phyloP scores from a whole-genome alignment of 2,888 invertebrate genomes.

The Drosophila nigricruria region DNA sequence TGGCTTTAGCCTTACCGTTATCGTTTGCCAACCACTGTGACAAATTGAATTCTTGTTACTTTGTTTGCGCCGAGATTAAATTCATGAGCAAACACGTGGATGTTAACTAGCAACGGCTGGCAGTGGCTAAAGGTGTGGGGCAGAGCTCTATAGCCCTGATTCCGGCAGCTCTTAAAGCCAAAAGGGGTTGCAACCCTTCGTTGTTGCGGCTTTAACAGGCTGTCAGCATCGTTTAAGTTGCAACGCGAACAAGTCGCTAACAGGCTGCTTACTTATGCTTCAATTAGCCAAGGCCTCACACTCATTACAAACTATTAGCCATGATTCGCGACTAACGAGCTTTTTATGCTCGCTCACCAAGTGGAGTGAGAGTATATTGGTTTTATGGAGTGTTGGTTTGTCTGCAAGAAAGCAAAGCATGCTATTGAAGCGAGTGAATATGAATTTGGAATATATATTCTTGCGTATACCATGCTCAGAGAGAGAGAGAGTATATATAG shows the following conservation, averaged over 20 bases:
- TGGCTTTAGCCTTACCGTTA: slow-evolving; percentile 12
- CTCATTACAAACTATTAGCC: slow-evolving; percentile 51
- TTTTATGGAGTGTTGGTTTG: background rate
- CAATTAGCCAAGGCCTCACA: slow-evolving; percentile 50
- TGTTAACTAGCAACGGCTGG: slow-evolving; percentile 50
- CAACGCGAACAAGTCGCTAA: slow-evolving; percentile 26
- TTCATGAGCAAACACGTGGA: slow-evolving; percentile 67
- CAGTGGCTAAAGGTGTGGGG: background rate
- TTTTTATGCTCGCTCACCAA: background rate
- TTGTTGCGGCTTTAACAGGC: slow-evolving; percentile 16
- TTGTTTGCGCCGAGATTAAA: slow-evolving; percentile 79
- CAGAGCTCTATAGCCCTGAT: background rate
- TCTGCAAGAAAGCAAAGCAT: background rate
- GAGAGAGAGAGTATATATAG: too few relatives aligned
- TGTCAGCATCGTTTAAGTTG: slow-evolving; percentile 10
- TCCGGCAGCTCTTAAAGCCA: background rate
- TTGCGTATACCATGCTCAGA: too few relatives aligned
- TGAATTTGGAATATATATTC: too few relatives aligned
- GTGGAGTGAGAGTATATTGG: background rate
- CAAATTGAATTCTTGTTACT: slow-evolving; percentile 83
- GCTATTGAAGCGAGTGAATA: background rate
- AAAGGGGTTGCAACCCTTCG: slow-evolving; percentile 33
- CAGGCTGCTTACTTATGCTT: slow-evolving; percentile 60
- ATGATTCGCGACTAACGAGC: slow-evolving; percentile 3
- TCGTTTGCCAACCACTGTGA: slow-evolving; percentile 70